Evolutionary conservation across 2,888 invertebrate species (phyloP), one percentile per base, ranked within the genome.

Genomic region (Eupithecia insigniata): DNA sequence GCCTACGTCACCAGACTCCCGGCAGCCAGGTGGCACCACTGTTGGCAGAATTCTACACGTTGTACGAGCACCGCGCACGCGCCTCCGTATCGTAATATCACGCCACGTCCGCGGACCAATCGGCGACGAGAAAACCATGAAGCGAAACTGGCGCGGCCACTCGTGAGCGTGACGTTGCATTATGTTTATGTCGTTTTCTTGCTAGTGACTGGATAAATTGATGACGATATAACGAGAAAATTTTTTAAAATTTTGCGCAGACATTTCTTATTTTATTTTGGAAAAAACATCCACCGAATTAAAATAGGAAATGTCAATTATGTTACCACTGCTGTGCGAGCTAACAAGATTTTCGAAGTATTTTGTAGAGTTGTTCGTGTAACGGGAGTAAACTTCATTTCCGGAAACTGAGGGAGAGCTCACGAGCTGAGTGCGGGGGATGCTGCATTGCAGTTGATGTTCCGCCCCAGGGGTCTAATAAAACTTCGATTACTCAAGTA

Each of bases 51-150:
- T 74, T 76, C 77, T 68, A 76, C 66, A 74, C 70, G 79, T 39
- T 64, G 64, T 34, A 64, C 79, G 78, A 76, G 70, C 76, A 58
- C 71, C 67, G 80, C 80, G 79, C 82, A 78, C 83, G 79, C 80
- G 84, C 81, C 83, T 82, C 79, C 81, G 74, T 80, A 81, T 76
- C 78, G 84, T 77, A 79, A 77, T 84, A 89, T 93, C 93, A 92
- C 93, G 92, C 93, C 92, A 93, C 85, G 77, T 76, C 74, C 75
- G 74, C 77, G 84, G 80, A 82, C 93, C 93, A 93, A 93, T 93
- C 88, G 87, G 84, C 77, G 80, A 61, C 83, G 68, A 82, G 81
- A 75, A 80, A 84, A 74, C 81, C 80, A 83, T 87, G 86, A 87
- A 87, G 88, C 86, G 85, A 87, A 87, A 84, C 83, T 80, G 72